These are phyloP conservation scores for Cyanocitta stelleri DNA, from an alignment of 2,113 vertebrate genomes.

Conservation along the genomic window DNA sequence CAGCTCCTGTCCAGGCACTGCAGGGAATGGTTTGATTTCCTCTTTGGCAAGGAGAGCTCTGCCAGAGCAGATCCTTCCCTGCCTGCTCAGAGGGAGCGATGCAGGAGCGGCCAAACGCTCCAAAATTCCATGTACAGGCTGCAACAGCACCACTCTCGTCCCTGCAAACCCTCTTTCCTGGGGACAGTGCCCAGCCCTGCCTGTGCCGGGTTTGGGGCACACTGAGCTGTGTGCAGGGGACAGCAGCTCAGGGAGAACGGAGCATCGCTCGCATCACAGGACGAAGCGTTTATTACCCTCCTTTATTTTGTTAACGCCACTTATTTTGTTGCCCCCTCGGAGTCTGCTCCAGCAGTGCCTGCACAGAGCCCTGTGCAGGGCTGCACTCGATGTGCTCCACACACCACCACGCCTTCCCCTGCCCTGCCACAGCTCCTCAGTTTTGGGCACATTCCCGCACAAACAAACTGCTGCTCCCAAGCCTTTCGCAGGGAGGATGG, in stretches of 20 bases:
- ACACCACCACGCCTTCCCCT: fast-evolving
- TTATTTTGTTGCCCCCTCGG: neutral
- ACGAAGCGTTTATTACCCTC: neutral
- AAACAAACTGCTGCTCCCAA: neutral
- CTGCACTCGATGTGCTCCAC: fast-evolving
- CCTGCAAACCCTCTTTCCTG: neutral
- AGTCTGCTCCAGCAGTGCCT: fast-evolving
- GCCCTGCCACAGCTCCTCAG: fast-evolving
- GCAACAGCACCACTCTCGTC: fast-evolving
- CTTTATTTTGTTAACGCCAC: neutral
- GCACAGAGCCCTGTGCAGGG: fast-evolving
- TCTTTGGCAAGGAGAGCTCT: neutral
- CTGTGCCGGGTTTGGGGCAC: neutral
- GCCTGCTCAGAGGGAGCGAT: neutral
- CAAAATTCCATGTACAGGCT: fast-evolving
- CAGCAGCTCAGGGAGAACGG: neutral
- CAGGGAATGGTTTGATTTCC: slow-evolving; percentile 7
- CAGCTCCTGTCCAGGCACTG: neutral
- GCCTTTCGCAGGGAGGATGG: neutral
- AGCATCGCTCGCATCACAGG: neutral
- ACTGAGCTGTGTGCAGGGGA: fast-evolving
- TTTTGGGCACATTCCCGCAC: fast-evolving
- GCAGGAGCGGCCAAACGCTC: neutral
- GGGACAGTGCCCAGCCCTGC: neutral
- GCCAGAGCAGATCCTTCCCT: neutral